phyloP scores from a whole-genome alignment of 2,113 vertebrate genomes.

The Istiophorus platypterus region DNA sequence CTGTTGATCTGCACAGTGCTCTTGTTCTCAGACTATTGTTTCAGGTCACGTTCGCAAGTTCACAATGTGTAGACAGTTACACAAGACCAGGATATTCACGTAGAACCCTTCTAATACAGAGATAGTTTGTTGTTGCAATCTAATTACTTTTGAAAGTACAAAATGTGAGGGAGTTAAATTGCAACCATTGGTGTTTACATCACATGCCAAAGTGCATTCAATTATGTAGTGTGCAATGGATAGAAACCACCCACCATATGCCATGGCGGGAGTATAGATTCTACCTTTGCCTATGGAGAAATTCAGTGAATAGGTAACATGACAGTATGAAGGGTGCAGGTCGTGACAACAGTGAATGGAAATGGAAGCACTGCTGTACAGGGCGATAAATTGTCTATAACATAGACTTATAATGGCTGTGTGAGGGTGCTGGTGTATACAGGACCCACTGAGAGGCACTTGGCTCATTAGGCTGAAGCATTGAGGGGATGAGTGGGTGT shows the following conservation, averaged over 20 bases:
- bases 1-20: too few relatives aligned
- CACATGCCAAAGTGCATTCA: not conserved
- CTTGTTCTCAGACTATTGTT: too few relatives aligned
- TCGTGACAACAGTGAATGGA: conserved; percentile 56
- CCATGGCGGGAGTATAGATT: not conserved
- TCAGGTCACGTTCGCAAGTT: not conserved
- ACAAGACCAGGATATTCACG: not conserved
- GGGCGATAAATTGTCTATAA: conserved; percentile 69
- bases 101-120: not conserved
- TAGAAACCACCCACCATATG: conserved; percentile 6
- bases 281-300: conserved; percentile 16
- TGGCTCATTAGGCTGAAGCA: conserved; percentile 83
- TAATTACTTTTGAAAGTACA: not conserved
- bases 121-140: not conserved
- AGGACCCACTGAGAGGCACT: conserved; percentile 66
- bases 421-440: conserved; percentile 53
- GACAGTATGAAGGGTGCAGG: conserved; percentile 52
- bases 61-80: not conserved
- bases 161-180: not conserved
- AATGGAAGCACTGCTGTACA: conserved; percentile 51
- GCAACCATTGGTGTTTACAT: not conserved
- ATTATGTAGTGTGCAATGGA: not conserved
- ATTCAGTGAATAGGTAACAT: conserved; percentile 32
- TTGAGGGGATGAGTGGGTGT: conserved; percentile 73
- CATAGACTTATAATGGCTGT: conserved; percentile 54